Evolutionary conservation across 2,797 vertebrate species (phyloP), one percentile per base, ranked within the genome.

Genomic region (Gorsachius magnificus): DNA sequence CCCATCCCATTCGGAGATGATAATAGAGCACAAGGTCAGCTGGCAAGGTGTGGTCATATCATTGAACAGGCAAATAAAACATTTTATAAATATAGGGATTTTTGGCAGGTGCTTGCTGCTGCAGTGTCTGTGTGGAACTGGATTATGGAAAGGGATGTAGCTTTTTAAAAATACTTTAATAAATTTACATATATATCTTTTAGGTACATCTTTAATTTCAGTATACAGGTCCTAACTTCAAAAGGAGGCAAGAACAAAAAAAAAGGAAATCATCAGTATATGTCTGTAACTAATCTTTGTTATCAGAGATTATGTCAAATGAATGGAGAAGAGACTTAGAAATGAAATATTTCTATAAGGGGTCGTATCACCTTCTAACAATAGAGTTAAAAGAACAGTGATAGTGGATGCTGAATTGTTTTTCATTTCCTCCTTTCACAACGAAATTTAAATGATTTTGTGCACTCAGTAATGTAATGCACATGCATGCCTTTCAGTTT

Each of bases 1-100:
- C 29, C 16, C 16, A 17, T 19, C 46, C 31, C 4, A 0, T 51
- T 56, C 4, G 1, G 41, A 65, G 26, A 14, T 11, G 6, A 20
- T 38, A 50, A n/a, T 19, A 68, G 33, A 2, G 1, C 35, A 9
- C 33, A 51, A 80, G 43, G 21, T 11, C 57, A 75, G 26, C 12
- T 79, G 35, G 28, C 36, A 70, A 60, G 35, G 17, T 75, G 29
- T 26, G 36, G 5, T 41, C 9, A 20, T 70, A 35, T 19, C 36
- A 58, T 36, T 75, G 33, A 51, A 51, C 3, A 41, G 21, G 22
- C 11, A 87, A 60, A 50, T 13, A 58, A 43, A 64, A 58, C 12
- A 25, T 64, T 45, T 45, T 54, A 35, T 45, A 74, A 61, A 45
- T 46, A 51, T 1, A 45, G 18, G 17, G 33, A 6, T 26, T 70